These are phyloP conservation scores for Telenomus remus DNA, from an alignment of 1,140 invertebrate species.

Conservation along the genomic window DNA sequence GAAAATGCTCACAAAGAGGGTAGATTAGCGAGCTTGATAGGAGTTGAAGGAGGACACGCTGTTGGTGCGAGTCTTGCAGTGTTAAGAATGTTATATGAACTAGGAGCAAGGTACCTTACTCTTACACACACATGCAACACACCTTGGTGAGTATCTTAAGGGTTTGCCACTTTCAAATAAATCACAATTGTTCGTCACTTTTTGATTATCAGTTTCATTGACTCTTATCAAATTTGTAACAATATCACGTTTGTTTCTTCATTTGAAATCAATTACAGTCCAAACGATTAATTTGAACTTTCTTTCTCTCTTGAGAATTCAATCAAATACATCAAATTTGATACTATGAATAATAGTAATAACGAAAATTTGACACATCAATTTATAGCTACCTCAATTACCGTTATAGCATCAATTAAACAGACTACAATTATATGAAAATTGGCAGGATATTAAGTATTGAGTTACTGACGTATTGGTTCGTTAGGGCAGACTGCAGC, in stretches of 20 bases:
- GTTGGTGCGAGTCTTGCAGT: constrained; percentile 88
- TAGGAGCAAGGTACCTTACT: constrained; percentile 89
- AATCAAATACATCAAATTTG: too few species aligned
- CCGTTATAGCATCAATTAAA: constrained; percentile 8
- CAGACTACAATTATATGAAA: constrained; percentile 35
- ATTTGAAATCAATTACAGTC: too few species aligned
- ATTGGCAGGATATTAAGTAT: constrained; percentile 60
- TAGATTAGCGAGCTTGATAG: constrained; percentile 84
- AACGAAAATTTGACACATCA: too few species aligned
- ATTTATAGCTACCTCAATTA: too few species aligned
- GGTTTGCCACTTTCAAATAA: constrained; percentile 10
- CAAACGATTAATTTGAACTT: too few species aligned
- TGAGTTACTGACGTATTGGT: constrained; percentile 74
- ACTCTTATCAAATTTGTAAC: too few species aligned
- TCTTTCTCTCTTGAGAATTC: too few species aligned
- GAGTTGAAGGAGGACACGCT: constrained; percentile 89
- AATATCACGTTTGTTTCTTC: too few species aligned
- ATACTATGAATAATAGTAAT: too few species aligned
- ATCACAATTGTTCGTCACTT: too few species aligned
- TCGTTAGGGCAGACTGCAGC: constrained; percentile 84
- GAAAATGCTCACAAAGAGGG: constrained; percentile 79
- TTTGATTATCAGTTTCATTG: too few species aligned
- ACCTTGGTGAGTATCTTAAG: constrained; percentile 81
- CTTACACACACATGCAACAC: constrained; percentile 91
- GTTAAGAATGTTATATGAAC: constrained; percentile 86